Base-by-base conservation (phyloP, 2,113 vertebrate genomes). In the Calonectris borealis region DNA sequence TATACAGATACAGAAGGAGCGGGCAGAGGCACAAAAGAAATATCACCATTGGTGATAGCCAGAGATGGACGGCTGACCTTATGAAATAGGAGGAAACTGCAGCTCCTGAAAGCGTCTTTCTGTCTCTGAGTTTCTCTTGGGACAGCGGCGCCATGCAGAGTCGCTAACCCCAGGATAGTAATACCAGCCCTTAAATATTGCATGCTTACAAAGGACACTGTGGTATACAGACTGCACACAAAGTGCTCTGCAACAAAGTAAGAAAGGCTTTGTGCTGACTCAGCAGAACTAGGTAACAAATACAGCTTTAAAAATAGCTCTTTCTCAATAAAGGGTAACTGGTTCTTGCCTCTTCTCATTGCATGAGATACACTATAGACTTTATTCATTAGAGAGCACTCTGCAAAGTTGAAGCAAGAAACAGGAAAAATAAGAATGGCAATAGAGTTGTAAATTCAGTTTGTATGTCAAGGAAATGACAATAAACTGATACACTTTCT, bases 341-440 rank as follows among this genome's bases (percentile, higher is more conserved):
- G 1, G 64, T n/a, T 76, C 20, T 93, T 91, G 48, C 12, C 51
- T 90, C 76, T 68, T 86, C 65, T 92, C 65, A 81, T 71, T 95
- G 42, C 78, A 48, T 82, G 61, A 88, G 52, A 31, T 55, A 79
- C 21, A 54, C 57, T 69, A 20, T 49, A 77, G 61, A 66, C 57
- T 92, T 96, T 78, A 83, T 85, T 97, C 86, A 87, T 94, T 79
- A 80, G 40, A 83, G 58, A 89, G 22, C 32, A 73, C 51, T 92
- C 52, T 88, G 46, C 42, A 77, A 90, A 83, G 58, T 6, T 68
- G 49, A 89, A 91, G 44, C 60, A 87, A 83, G 58, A 84, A 88
- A 79, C 38, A 44, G 40, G 66, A 94, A 64, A 70, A 95, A 90
- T 82, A 83, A 90, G 22, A 22, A 26, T 13, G 36, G 66, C 58